phyloP scores from a whole-genome alignment of 1,140 invertebrate species.

The Aethina tumida region DNA sequence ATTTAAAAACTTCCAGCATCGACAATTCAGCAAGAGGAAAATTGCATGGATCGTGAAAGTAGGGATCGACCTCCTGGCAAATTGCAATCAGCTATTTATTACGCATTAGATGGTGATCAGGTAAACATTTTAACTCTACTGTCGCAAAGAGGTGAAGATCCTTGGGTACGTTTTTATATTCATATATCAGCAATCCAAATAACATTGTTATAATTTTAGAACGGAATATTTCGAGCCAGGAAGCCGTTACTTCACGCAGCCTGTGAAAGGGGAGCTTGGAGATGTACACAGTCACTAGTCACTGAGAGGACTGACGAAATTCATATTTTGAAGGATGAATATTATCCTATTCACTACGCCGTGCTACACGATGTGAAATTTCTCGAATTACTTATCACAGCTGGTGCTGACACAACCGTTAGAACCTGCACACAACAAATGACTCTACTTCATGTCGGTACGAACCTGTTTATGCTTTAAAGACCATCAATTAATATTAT shows the following conservation, averaged over 20 bases:
- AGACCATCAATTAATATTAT: slow-evolving; percentile 7
- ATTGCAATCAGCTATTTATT: slow-evolving; percentile 60
- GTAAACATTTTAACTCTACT: slow-evolving; percentile 52
- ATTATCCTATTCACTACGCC: slow-evolving; percentile 65
- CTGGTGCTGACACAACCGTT: slow-evolving; percentile 57
- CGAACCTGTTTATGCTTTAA: slow-evolving; percentile 15
- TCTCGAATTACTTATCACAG: slow-evolving; percentile 50
- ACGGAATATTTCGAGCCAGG: slow-evolving; percentile 40
- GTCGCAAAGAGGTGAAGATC: slow-evolving; percentile 56
- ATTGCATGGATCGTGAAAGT: slow-evolving; percentile 30
- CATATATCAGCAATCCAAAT: not conserved
- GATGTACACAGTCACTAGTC: slow-evolving; percentile 55
- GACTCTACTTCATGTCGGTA: slow-evolving; percentile 56
- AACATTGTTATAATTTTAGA: slow-evolving; percentile 21
- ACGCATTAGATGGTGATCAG: slow-evolving; percentile 64
- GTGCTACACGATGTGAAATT: slow-evolving; percentile 57
- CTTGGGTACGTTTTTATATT: slow-evolving; percentile 43
- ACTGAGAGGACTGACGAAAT: slow-evolving; percentile 58
- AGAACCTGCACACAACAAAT: slow-evolving; percentile 63
- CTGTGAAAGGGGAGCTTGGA: slow-evolving; percentile 59
- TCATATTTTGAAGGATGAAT: slow-evolving; percentile 64
- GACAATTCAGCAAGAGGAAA: slow-evolving; percentile 32
- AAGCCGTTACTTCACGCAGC: slow-evolving; percentile 53
- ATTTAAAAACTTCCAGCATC: slow-evolving; percentile 14
- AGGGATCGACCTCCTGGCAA: slow-evolving; percentile 43